Percentiles rank a stretch among this genome's conserved stretches.
Evolutionary conservation across 2,113 vertebrate species (phyloP).

Genomic region (Stigmatopora nigra): DNA sequence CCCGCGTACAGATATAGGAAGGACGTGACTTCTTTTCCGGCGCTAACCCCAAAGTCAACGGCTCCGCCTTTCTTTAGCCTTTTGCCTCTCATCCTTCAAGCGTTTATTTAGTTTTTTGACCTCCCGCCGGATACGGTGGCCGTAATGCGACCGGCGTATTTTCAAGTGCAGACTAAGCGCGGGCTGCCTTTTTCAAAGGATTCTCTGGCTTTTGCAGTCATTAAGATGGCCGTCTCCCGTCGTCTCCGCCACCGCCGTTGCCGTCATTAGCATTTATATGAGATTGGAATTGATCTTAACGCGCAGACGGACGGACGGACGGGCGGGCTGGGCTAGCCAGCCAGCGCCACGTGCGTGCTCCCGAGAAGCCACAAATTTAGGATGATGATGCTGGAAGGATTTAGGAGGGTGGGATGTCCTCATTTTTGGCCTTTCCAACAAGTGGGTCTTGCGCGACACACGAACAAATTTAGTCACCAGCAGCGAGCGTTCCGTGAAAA

Average conservation of each 20-base stretch:
- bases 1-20: conserved; percentile 13
- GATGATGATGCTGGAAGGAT: background rate
- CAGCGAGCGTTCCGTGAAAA: no score
- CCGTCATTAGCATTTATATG: conserved; percentile 9
- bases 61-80: background rate
- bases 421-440: background rate
- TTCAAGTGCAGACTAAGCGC: background rate
- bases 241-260: background rate
- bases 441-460: background rate
- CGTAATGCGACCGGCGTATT: background rate
- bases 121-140: background rate
- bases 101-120: background rate
- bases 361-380: background rate
- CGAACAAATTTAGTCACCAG: background rate
- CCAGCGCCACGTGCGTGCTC: background rate
- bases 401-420: background rate
- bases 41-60: background rate
- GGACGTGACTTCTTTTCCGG: conserved; percentile 1
- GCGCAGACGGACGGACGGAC: no score
- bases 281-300: conserved; percentile 9
- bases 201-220: conserved; percentile 2
- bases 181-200: background rate
- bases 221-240: conserved; percentile 1
- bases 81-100: background rate
- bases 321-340: no score